Conservation (phyloP, 1,140 invertebrate genomes). For the Anastrepha ludens region DNA sequence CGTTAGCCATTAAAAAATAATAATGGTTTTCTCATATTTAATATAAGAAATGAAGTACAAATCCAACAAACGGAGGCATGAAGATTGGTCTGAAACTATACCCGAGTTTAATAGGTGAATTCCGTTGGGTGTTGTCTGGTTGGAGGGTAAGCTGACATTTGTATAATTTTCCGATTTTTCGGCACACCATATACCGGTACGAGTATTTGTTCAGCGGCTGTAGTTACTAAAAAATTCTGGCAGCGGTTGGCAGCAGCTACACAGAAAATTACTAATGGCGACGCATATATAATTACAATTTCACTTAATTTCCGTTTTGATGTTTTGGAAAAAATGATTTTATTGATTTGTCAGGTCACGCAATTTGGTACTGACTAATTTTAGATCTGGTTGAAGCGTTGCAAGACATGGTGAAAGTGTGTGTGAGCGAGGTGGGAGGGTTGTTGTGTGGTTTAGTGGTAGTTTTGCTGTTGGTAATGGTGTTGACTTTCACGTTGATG, state of each 20-base stretch:
- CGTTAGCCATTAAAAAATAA: neutral
- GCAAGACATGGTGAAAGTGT: neutral
- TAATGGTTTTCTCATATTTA: neutral
- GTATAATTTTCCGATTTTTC: no score
- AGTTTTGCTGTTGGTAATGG: neutral
- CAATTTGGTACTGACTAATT: slow-evolving; percentile 57
- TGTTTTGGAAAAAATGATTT: slow-evolving; percentile 65
- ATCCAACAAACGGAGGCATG: neutral
- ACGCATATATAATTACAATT: slow-evolving; percentile 74
- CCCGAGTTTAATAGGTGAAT: neutral
- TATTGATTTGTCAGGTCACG: slow-evolving; percentile 71
- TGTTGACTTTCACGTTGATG: neutral
- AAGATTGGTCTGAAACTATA: neutral
- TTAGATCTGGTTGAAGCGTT: neutral
- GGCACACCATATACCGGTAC: no score
- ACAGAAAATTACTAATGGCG: slow-evolving; percentile 34
- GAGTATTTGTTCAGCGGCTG: neutral
- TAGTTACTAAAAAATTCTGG: neutral
- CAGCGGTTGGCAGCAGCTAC: neutral
- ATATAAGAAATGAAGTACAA: neutral
- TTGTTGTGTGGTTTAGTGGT: neutral
- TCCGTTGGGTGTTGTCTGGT: neutral
- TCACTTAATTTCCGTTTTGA: slow-evolving; percentile 65
- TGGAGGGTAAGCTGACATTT: neutral
- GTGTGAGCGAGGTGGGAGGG: neutral